Percentiles rank a stretch among this genome's conserved stretches.
Conservation (phyloP, 2,888 invertebrate species). For the Tenodera sinensis region DNA sequence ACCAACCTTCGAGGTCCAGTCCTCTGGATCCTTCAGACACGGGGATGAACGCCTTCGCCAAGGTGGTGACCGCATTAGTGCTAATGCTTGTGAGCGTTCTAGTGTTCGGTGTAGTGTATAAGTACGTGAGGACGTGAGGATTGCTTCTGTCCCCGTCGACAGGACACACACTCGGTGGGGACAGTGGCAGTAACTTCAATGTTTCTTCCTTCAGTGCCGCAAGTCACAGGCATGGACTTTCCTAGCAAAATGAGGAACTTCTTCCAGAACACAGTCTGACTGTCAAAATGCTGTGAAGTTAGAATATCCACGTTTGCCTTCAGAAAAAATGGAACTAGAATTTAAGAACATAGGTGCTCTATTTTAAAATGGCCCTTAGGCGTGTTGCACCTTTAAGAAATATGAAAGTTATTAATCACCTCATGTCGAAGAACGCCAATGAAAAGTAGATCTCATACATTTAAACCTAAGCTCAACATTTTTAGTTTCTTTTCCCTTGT, state of each 20-base stretch:
- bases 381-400: background rate
- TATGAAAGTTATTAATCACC: background rate
- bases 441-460: no score
- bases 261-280: background rate
- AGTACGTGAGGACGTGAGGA: constrained; percentile 72
- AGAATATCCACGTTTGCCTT: background rate
- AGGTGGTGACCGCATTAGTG: constrained; percentile 65
- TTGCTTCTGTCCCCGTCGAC: constrained; percentile 62
- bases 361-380: background rate
- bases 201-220: background rate
- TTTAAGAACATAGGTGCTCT: background rate
- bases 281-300: background rate
- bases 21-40: constrained; percentile 60
- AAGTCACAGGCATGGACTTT: background rate
- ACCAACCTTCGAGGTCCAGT: constrained; percentile 35
- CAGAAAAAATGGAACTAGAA: background rate
- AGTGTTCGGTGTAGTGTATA: constrained; percentile 70
- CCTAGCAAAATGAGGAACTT: background rate
- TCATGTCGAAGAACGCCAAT: background rate
- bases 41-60: constrained; percentile 67
- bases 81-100: constrained; percentile 65
- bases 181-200: background rate
- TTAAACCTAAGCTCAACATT: no score
- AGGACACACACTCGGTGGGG: constrained; percentile 24
- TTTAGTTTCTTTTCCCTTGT: no score